phyloP scores from a whole-genome alignment of 2,888 invertebrate genomes.

The Horisme vitalbata region DNA sequence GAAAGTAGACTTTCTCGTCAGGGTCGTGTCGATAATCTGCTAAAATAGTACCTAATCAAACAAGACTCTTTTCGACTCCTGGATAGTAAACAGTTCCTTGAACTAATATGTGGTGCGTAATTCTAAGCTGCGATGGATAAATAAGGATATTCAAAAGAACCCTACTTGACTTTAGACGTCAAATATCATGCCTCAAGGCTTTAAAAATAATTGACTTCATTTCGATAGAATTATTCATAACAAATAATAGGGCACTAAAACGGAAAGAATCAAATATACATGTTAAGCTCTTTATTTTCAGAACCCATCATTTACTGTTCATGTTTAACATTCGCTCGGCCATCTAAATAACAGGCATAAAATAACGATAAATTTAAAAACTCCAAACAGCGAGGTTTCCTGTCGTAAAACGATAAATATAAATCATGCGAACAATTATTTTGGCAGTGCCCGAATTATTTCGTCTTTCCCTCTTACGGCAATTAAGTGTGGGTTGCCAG shows the following conservation, averaged over 20 bases:
- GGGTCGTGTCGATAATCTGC: too few species aligned
- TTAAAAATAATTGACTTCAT: too few species aligned
- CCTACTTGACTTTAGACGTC: too few species aligned
- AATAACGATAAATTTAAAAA: conserved; percentile 60
- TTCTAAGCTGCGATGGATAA: too few species aligned
- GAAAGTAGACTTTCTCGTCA: too few species aligned
- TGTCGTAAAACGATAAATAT: conserved; percentile 59
- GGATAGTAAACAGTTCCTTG: too few species aligned
- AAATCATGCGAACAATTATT: conserved; percentile 60
- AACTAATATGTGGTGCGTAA: too few species aligned
- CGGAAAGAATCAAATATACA: conserved; percentile 4
- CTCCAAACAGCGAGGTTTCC: conserved; percentile 53
- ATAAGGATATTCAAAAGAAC: too few species aligned
- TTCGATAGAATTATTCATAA: too few species aligned
- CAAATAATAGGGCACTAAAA: neutral
- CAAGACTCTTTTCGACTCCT: too few species aligned
- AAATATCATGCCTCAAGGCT: too few species aligned
- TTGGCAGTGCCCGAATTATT: conserved; percentile 56
- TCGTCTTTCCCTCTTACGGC: conserved; percentile 56
- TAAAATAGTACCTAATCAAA: too few species aligned
- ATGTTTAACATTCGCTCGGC: conserved; percentile 35
- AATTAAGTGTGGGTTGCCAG: conserved; percentile 54
- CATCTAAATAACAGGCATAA: conserved; percentile 50
- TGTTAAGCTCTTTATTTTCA: conserved; percentile 8
- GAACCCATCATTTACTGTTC: conserved; percentile 30